Evolutionary conservation across 2,888 invertebrate genomes (phyloP), one percentile per base, ranked within the genome.

Genomic region (Ormyrus thymus): DNA sequence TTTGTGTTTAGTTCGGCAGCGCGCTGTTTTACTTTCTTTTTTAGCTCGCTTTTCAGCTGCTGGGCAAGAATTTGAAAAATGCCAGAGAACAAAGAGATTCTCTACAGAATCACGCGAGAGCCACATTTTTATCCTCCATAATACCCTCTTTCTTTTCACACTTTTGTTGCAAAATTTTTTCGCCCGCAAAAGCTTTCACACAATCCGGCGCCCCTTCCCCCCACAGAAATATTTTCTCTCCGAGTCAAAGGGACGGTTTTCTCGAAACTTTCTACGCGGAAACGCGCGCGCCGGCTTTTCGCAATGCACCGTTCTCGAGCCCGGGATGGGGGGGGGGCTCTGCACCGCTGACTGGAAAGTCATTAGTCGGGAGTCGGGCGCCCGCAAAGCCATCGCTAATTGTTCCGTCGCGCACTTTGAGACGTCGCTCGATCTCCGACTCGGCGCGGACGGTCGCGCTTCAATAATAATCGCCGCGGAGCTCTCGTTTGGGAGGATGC

Each of bases 401-500:
- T 8, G 51, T 61, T 61, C n/a, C 59, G 68, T 68, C 46, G 29
- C 51, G 15, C 46, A 4, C 29, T 29, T 68, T n/a, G 15, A 9
- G n/a, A 50, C 15, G 29, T 29, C 29, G 78, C 13, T 7, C 15
- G 6, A 1, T n/a, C 46, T 29, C 29, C 2, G 29, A 11, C 62
- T 51, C 45, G 6, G 10, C 6, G 45, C 43, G 11, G 8, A 15
- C 29, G 66, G 79, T 82, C 76, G 82, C 81, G 81, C 83, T 79
- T 83, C 79, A 81, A 81, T 83, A 84, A 84, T 84, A 82, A 82
- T 82, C 79, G 29, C 29, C 29, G 58, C 7, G 11, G 29, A 10
- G 65, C n/a, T 65, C 48, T 74, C 66, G 46, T 4, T 51, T 43
- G 58, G 53, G 43, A 43, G 61, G 75, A 86, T 85, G 81, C 83